A percentile compares a stretch with the other conserved stretches of the same genome.
phyloP scores from a whole-genome alignment of 92 coral and sea anemone genomes.

The Siderastrea radians region DNA sequence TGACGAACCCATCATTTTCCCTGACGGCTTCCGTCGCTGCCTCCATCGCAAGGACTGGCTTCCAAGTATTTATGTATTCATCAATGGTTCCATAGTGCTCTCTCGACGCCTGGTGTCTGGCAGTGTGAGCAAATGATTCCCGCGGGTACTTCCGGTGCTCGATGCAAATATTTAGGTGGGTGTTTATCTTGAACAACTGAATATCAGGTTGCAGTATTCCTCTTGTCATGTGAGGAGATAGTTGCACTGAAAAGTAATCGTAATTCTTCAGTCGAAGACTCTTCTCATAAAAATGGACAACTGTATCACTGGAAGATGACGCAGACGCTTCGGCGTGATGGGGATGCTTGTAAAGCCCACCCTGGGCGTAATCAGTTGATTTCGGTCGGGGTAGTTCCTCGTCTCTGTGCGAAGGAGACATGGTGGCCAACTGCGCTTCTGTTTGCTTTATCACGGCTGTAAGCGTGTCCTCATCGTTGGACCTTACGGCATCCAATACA shows the following conservation, averaged over 20 bases:
- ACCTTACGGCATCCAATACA: constrained; percentile 49
- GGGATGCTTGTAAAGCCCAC: constrained; percentile 58
- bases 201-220: constrained; percentile 83
- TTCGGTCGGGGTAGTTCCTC: background rate
- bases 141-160: constrained; percentile 90
- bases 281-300: constrained; percentile 73
- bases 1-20: constrained; percentile 78
- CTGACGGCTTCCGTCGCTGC: constrained; percentile 83
- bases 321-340: constrained; percentile 20
- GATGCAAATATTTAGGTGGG: constrained; percentile 77
- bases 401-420: background rate
- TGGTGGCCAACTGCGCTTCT: background rate
- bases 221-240: constrained; percentile 66
- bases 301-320: constrained; percentile 5
- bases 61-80: constrained; percentile 79
- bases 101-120: constrained; percentile 71
- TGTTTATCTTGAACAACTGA: constrained; percentile 80
- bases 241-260: constrained; percentile 77
- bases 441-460: constrained; percentile 12
- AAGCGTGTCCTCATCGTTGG: constrained; percentile 21
- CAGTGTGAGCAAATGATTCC: constrained; percentile 79
- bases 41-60: constrained; percentile 92
- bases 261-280: constrained; percentile 60
- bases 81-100: constrained; percentile 53
- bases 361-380: background rate